Evolutionary conservation across 2,888 invertebrate genomes (phyloP), one percentile per base, ranked within the genome.

Genomic region (Mythimna impura): DNA sequence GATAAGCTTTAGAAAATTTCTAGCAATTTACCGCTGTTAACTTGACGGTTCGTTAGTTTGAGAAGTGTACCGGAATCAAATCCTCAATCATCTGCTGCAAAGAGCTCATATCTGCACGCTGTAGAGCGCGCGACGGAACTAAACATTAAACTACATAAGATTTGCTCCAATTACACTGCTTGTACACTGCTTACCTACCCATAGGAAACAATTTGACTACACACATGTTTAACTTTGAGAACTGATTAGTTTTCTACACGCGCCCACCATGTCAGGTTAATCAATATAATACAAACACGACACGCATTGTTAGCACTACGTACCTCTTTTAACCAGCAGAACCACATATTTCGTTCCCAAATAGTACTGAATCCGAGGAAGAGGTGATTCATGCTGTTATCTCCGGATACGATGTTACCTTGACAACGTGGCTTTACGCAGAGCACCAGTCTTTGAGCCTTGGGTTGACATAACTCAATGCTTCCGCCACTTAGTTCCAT

Each of bases 321-420:
- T 92, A 97, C 97, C 96, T 97, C 96, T 91, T 96, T 96, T 12
- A 97, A 91, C 97, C 97, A 97, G 83, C 93, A 93, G 80, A 96
- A 96, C 97, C 97, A 97, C 88, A 97, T 94, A 84, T 97, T 97
- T 85, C 97, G 94, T 88, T 97, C 97, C 97, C 97, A 97, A 78
- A 97, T 94, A 60, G 97, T 97, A 82, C 96, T 97, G 91, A 97
- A 97, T 66, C 97, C 97, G 3, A 97, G 95, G 88, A 97, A 97
- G 62, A 97, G 93, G 85, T 97, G 97, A 86, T 96, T 96, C 77
- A 91, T 86, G 58, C 88, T 89, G 73, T 89, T 89, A 73, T 94
- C 95, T 74, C 92, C 90, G 14, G 87, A 85, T 54, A 89, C 82
- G 76, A 86, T 86, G 89, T 92, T 95, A 72, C 93, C 92, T 86